Percentiles rank a stretch among this genome's conserved stretches.
These are phyloP conservation scores for Danio aesculapii DNA, from an alignment of 2,797 vertebrate species.

Conservation along the genomic window DNA sequence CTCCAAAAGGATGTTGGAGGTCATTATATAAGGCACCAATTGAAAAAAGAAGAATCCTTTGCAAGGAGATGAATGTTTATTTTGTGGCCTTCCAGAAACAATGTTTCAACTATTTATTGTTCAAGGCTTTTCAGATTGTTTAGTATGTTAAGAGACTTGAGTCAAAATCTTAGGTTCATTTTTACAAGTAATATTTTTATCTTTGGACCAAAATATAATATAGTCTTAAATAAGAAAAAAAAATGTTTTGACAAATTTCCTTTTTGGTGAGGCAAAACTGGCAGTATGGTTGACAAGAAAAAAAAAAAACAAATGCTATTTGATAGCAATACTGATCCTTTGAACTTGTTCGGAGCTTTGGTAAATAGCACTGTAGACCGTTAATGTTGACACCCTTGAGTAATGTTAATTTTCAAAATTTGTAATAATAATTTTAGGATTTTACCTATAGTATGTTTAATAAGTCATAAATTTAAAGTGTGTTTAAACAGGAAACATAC, in stretches of 20 bases:
- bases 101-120: not conserved
- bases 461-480: no score
- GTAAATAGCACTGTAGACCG: no score
- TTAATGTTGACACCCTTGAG: no score
- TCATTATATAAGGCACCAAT: no score
- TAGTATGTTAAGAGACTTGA: not conserved
- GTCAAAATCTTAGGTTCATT: not conserved
- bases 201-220: not conserved
- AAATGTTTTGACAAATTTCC: not conserved
- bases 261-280: not conserved
- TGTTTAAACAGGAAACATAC: no score
- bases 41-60: no score
- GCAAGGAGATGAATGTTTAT: not conserved
- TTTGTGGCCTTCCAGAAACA: slow-evolving; percentile 4
- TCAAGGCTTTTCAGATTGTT: not conserved
- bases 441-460: no score
- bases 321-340: not conserved
- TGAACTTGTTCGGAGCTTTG: no score
- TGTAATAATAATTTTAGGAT: no score
- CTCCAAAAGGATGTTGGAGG: no score
- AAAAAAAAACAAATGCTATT: not conserved
- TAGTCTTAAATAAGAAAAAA: not conserved
- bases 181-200: not conserved
- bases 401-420: no score
- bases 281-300: not conserved